phyloP scores from a whole-genome alignment of 2,888 invertebrate genomes.

The Sarcophaga subvicina region DNA sequence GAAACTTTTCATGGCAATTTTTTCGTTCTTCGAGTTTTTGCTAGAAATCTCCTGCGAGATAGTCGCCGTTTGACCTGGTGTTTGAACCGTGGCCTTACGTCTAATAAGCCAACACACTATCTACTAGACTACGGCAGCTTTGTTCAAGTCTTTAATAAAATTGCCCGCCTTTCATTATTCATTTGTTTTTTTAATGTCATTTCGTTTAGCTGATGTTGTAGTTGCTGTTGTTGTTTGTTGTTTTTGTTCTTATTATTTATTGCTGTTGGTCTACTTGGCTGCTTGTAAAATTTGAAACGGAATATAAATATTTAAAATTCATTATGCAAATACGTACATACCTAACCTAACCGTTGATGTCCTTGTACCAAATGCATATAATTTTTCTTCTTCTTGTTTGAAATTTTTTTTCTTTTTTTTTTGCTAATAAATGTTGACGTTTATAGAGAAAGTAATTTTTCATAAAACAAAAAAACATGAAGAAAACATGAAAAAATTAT shows the following conservation, averaged over 20 bases:
- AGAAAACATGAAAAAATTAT: no score
- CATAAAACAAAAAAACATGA: conserved; percentile 6
- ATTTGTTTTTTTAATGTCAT: not conserved
- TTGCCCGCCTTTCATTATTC: not conserved
- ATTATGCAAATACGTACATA: conserved; percentile 60
- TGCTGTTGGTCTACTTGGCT: conserved; percentile 3
- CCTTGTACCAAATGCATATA: conserved; percentile 62
- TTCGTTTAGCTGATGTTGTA: not conserved
- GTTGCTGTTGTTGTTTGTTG: not conserved
- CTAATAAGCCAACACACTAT: no score
- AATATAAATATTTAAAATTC: conserved; percentile 68
- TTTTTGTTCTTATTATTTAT: conserved; percentile 36
- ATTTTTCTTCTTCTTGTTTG: not conserved
- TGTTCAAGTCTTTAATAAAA: not conserved
- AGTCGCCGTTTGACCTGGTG: no score
- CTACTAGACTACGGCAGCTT: no score
- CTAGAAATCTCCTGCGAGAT: no score
- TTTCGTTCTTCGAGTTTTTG: no score
- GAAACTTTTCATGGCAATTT: no score
- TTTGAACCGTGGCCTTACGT: no score
- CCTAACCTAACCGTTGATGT: conserved; percentile 21
- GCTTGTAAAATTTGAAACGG: conserved; percentile 5
- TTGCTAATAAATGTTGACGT: conserved; percentile 3
- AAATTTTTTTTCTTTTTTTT: not conserved
- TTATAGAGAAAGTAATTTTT: conserved; percentile 31